Conservation (phyloP, 2,888 invertebrate genomes). For the Tenthredo notha region DNA sequence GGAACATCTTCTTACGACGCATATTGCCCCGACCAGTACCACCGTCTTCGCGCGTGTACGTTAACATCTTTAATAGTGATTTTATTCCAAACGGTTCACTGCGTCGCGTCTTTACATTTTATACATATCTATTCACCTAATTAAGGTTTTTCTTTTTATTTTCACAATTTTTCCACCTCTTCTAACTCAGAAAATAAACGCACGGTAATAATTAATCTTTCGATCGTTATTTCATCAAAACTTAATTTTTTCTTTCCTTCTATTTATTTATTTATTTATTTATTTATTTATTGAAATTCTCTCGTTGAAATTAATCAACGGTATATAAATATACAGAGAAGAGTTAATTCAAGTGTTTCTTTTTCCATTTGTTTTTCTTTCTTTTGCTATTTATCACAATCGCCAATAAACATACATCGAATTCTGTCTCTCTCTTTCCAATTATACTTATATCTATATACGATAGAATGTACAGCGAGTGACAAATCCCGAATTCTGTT, state of each 20-base stretch:
- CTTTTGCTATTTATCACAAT: background rate
- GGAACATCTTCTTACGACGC: constrained; percentile 52
- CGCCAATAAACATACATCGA: background rate
- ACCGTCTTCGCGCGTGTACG: background rate
- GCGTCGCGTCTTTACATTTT: background rate
- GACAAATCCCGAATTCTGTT: background rate
- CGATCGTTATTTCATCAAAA: background rate
- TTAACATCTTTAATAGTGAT: background rate
- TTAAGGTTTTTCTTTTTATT: background rate
- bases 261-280: background rate
- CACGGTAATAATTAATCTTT: background rate
- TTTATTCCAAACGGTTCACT: background rate
- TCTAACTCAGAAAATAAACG: background rate
- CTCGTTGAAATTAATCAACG: background rate
- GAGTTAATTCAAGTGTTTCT: background rate
- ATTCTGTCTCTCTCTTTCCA: background rate
- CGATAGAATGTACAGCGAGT: background rate
- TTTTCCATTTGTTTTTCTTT: background rate
- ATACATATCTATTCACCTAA: background rate
- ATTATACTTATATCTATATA: background rate
- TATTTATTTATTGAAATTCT: background rate
- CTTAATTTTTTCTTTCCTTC: background rate
- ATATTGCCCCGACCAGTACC: constrained; percentile 35
- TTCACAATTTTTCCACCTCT: background rate
- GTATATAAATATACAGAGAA: background rate